These are phyloP conservation scores for Elysia crispata DNA, from an alignment of 2,888 invertebrate species.

Conservation along the genomic window DNA sequence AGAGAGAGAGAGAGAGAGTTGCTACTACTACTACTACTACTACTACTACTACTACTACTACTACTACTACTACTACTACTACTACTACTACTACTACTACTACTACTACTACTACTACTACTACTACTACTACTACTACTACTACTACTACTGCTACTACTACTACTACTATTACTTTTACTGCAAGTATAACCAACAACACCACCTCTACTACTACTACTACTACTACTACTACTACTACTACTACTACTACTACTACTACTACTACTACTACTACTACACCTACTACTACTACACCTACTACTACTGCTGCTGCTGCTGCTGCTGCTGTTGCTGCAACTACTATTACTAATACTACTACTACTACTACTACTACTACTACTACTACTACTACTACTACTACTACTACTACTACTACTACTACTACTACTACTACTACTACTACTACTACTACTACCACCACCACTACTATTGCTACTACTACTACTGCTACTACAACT, in stretches of 20 bases:
- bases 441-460: not conserved
- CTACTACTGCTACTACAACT: too few relatives aligned
- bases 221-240: not conserved
- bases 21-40: slow-evolving; percentile 4
- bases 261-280: not conserved
- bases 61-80: slow-evolving; percentile 4
- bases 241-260: not conserved
- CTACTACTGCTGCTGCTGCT: too few relatives aligned
- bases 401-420: slow-evolving; percentile 1
- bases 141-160: not conserved
- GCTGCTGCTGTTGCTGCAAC: too few relatives aligned
- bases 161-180: not conserved
- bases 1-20: too few relatives aligned
- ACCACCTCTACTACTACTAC: not conserved
- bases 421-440: slow-evolving; percentile 9
- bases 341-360: too few relatives aligned
- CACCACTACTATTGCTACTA: too few relatives aligned
- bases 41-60: slow-evolving; percentile 9
- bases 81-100: slow-evolving; percentile 9
- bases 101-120: slow-evolving; percentile 9
- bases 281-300: too few relatives aligned
- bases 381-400: slow-evolving; percentile 9
- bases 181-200: not conserved
- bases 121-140: slow-evolving; percentile 9
- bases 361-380: slow-evolving; percentile 9